phyloP scores from a whole-genome alignment of 2,797 vertebrate genomes.

The Pteronotus mesoamericanus region DNA sequence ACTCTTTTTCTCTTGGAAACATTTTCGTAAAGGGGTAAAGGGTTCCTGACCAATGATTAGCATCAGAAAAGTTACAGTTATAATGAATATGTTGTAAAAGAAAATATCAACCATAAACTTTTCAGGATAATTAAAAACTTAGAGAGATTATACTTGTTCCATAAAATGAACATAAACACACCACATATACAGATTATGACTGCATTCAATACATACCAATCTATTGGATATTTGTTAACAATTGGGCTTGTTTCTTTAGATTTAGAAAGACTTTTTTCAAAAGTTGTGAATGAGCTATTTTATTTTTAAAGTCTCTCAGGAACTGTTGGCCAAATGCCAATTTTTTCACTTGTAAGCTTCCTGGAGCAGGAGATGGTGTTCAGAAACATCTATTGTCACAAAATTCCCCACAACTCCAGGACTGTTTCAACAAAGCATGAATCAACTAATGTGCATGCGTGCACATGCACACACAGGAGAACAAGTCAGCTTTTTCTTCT shows the following conservation, averaged over 20 bases:
- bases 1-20: constrained; percentile 9
- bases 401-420: not conserved
- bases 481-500: not conserved
- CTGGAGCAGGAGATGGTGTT: not conserved
- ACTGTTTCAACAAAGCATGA: not conserved
- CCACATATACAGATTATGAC: not conserved
- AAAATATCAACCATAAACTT: not conserved
- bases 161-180: not conserved
- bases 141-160: not conserved
- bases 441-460: not conserved
- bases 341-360: not conserved
- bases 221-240: not conserved
- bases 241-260: not conserved
- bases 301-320: not conserved
- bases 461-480: not conserved
- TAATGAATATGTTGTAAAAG: not conserved
- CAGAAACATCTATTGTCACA: not conserved
- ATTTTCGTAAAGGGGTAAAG: not conserved
- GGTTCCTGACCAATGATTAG: not conserved
- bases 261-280: constrained; percentile 1
- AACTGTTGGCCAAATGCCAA: not conserved
- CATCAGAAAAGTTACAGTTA: not conserved
- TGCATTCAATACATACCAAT: not conserved
- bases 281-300: not conserved
- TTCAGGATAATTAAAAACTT: not conserved